Conservation (phyloP, 1,140 invertebrate species). For the Drosophila orena region DNA sequence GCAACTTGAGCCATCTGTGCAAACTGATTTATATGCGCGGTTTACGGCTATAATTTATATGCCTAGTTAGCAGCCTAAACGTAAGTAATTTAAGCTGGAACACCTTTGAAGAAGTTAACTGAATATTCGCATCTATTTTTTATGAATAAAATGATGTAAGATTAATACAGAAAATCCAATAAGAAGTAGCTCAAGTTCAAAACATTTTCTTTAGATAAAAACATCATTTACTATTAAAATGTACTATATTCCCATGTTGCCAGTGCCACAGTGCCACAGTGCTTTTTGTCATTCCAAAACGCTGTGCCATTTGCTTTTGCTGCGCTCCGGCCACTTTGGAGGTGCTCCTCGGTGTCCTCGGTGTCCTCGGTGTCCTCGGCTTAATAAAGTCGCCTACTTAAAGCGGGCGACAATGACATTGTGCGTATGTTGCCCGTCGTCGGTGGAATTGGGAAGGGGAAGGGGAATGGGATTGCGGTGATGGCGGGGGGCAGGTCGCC, state of each 20-base stretch:
- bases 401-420: constrained; percentile 71
- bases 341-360: constrained; percentile 56
- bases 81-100: too few relatives aligned
- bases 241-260: too few relatives aligned
- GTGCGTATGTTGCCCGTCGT: constrained; percentile 39
- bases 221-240: too few relatives aligned
- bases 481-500: constrained; percentile 5
- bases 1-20: not conserved
- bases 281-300: constrained; percentile 36
- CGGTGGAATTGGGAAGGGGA: not conserved
- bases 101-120: too few relatives aligned
- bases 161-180: too few relatives aligned
- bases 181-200: too few relatives aligned
- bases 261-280: not conserved
- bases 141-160: too few relatives aligned
- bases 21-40: not conserved
- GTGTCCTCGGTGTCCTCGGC: constrained; percentile 57
- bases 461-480: not conserved
- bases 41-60: not conserved
- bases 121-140: too few relatives aligned
- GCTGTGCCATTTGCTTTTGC: constrained; percentile 45
- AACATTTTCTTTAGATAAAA: too few relatives aligned
- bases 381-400: constrained; percentile 82
- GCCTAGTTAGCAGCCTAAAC: too few relatives aligned
- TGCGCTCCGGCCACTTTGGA: constrained; percentile 32